Evolutionary conservation across 2,888 invertebrate species (phyloP), one percentile per base, ranked within the genome.

Genomic region (Dascillus cervinus): DNA sequence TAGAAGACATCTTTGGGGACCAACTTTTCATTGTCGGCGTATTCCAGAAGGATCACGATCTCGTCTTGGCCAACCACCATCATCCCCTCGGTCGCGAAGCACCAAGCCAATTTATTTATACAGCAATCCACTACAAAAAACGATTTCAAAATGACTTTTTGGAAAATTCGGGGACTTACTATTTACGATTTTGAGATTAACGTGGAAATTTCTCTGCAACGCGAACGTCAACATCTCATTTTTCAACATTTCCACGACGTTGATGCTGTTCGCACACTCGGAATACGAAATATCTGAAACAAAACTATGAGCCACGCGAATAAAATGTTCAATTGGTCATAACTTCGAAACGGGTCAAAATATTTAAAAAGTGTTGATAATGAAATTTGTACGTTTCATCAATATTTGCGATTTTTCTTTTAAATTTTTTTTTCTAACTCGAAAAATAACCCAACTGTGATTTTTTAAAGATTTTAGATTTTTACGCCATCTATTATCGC

Each of bases 41-140:
- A 65, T 59, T 87, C 85, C 11, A 89, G 62, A 20, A 88, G 57
- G 33, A 86, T 72, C 24, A 87, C 74, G 11, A 90, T 67, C 65
- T 89, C 89, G 55, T 88, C 87, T 56, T 87, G 88, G 2, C 85
- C 86, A 10, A 86, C 85, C 34, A 79, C 77, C 36, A 79, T 77
- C 60, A 89, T 67, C 8, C 89, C 89, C 44, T 73, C 70, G 0
- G 85, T 82, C 11, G 81, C 76, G 49, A 87, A 79, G 57, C 82
- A 83, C 75, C 88, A 85, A 37, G 79, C 79, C 38, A 69, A 69
- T 46, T 75, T 75, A 52, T 80, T 79, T 40, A 82, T 74, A 56
- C 82, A 83, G 55, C 86, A 86, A 51, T 77, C 78, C 68, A 86
- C 84, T 83, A 54, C n/a, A n/a, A 17, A 17, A 17, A 17, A 17